phyloP scores from a whole-genome alignment of 35 echinoderm and acorn worm species.

The Ophiothrix spiculata region DNA sequence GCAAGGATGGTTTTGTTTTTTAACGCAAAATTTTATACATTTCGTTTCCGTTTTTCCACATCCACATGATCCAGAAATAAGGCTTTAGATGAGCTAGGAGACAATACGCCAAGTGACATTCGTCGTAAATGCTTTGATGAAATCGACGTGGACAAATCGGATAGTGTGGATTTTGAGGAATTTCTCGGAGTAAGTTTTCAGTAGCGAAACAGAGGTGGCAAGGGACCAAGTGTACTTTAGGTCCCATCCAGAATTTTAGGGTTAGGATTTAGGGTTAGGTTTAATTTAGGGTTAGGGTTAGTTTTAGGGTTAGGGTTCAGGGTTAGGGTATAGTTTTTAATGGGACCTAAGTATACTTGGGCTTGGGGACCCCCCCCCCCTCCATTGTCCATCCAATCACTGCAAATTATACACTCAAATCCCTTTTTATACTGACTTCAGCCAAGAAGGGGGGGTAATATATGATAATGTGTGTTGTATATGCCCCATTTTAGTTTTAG shows the following conservation, averaged over 20 bases:
- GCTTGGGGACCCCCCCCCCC: too few species aligned
- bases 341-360: neutral
- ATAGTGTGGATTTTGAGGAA: slow-evolving; percentile 91
- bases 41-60: too few species aligned
- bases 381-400: too few species aligned
- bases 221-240: neutral
- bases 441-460: too few species aligned
- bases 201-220: neutral
- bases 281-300: neutral
- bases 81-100: slow-evolving; percentile 63
- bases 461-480: too few species aligned
- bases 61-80: too few species aligned
- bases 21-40: too few species aligned
- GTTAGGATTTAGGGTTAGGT: neutral
- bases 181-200: slow-evolving; percentile 48
- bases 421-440: too few species aligned
- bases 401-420: too few species aligned
- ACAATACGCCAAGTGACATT: slow-evolving; percentile 30
- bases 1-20: too few species aligned
- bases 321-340: neutral
- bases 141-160: slow-evolving; percentile 72
- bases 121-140: slow-evolving; percentile 44
- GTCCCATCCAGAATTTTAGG: neutral
- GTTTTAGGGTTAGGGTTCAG: neutral
- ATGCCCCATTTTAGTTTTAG: too few species aligned